Base-by-base conservation (phyloP, 2,888 invertebrate species). In the Podotricha telesiphe region DNA sequence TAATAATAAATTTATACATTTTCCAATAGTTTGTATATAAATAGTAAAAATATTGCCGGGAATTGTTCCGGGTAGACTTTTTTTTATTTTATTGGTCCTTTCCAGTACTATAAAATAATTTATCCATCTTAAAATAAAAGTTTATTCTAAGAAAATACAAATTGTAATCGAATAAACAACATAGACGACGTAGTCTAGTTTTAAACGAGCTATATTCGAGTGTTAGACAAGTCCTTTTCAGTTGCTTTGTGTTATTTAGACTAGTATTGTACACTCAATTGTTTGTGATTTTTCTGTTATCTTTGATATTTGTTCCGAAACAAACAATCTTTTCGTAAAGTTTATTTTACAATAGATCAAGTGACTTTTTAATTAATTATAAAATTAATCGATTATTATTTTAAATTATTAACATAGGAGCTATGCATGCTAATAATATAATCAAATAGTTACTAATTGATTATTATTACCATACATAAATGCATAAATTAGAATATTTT, bases 131-230 rank as follows among this genome's bases (percentile, higher is more conserved):
- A 42, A 42, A 13, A 42, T 13, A 58, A 45, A 45, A 11, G 42
- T 17, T 45, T 20, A 17, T 28, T 59, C 17, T 28, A 2, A 7
- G 42, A 59, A 59, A 59, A 59, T 45, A 59, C 45, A 59, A 59
- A 45, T 59, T 28, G 59, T 45, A 59, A 59, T 45, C 22, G 59
- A 45, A 59, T 59, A 59, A 59, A 59, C 17, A 22, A 22, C 58
- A 42, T 20, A 22, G 59, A 22, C 22, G 22, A 45, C 28, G 45
- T 45, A 28, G 59, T 45, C 59, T 42, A 59, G 59, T 59, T 59
- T 28, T 45, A 59, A 59, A 59, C 59, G 59, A 59, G 59, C 42
- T 42, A 59, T 59, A 59, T 59, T 59, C 45, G 59, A 59, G 59
- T 59, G 59, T 45, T 59, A 59, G 45, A 45, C 22, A 22, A 59